Evolutionary conservation across 2,888 invertebrate genomes (phyloP), one percentile per base, ranked within the genome.

Genomic region (Spatulosminthurus flaviceps): DNA sequence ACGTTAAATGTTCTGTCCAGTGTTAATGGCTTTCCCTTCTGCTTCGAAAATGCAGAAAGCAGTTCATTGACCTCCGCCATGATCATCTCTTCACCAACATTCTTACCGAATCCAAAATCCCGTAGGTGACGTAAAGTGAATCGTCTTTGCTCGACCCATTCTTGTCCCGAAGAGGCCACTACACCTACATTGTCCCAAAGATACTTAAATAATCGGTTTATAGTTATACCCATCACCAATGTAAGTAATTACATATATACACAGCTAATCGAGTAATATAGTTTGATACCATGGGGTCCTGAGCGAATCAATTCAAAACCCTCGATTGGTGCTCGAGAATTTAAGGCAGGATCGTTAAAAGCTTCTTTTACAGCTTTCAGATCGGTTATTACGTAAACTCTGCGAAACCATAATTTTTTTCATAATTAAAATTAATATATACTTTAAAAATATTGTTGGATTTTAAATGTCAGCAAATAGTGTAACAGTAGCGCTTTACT

Each of bases 91-190:
- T 74, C 75, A n/a, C 26, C 24, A 1, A 64, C 22, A 2, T 19
- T 60, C 28, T 74, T 74, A 11, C 75, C 75, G 24, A 74, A 60
- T 1, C 75, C 75, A 19, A 74, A 74, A 28, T 74, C 51, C 26
- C 75, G 21, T 16, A 74, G 60, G 24, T 74, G 75, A 22, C 70
- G 42, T 26, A 77, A n/a, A 22, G 70, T 71, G 29, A 71, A 77
- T 1, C 77, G 77, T 24, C 77, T 70, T 24, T 69, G 67, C 21
- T 70, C 51, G 9, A 13, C n/a, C 61, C 70, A 77, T 34, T 22
- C 70, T 21, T 42, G 70, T 0, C 77, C 77, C 16, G 69, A 69
- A 9, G 77, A 34, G n/a, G 29, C 29, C 1, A 77, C 69, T 11
- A 77, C 67, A 13, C 72, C 72, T 72, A 34, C 4, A 7, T 34